Base-by-base conservation (phyloP, 2,113 vertebrate species). In the Conger conger region DNA sequence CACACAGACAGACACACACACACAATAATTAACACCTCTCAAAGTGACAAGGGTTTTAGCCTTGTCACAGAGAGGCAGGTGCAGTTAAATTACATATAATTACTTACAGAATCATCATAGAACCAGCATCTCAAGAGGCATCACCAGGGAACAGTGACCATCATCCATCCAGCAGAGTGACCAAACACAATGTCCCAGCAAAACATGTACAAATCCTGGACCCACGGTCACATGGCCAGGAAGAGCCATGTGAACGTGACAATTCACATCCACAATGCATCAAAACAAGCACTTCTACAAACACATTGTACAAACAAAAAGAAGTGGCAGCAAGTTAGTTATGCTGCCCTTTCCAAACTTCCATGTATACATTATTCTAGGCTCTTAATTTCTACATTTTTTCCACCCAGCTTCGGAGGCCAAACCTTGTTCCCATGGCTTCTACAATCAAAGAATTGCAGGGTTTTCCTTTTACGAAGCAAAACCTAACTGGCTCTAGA, bases 401-500 rank as follows among this genome's bases (percentile, higher is more conserved):
- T 11, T 53, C 23, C 18, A 33, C 45, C 45, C 27, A 30, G 27
- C 68, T 11, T 5, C 18, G n/a, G 23, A 73, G n/a, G n/a, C 68
- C 30, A n/a, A 81, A 60, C 80, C 30, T 40, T 35, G 33, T 11
- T 13, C 50, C 42, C 33, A 77, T 50, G 79, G 80, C 68, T 50
- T 57, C 33, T 20, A 60, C 15, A 38, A 82, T 82, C 40, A 86
- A 85, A 86, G 63, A 86, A 86, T 85, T 50, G 78, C 76, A 82
- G 42, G 38, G 60, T 81, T 89, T 89, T 85, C 88, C 89, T 87
- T 89, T 89, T 87, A 83, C 87, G 82, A 87, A 86, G 91, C 73
- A 91, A 91, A 89, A 36, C 80, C 85, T 91, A 87, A 82, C 88
- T 86, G 88, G 90, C 87, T 86, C 80, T 83, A 60, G 15, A 83